Conservation (phyloP, 1,140 invertebrate species). For the Pectinophora gossypiella region DNA sequence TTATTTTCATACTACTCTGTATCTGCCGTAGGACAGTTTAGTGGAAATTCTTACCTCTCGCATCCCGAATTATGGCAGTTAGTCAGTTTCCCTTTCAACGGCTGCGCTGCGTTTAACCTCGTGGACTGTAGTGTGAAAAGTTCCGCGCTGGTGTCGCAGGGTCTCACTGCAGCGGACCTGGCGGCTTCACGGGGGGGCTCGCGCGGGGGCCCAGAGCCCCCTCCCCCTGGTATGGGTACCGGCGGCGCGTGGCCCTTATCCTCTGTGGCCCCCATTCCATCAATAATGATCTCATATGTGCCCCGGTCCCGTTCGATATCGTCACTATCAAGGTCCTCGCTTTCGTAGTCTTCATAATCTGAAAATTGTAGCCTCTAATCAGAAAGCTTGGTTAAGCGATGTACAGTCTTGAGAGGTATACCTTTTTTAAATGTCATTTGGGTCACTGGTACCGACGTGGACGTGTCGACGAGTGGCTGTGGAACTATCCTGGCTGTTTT, state of each 20-base stretch:
- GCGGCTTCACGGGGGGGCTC: constrained; percentile 63
- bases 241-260: constrained; percentile 18
- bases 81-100: constrained; percentile 89
- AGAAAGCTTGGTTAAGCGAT: too few species aligned
- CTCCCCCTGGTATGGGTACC: constrained; percentile 3
- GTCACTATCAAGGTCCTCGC: constrained; percentile 59
- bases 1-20: too few species aligned
- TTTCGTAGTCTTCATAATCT: constrained; percentile 65
- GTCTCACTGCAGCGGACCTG: constrained; percentile 78
- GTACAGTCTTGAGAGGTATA: too few species aligned
- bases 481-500: too few species aligned
- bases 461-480: too few species aligned
- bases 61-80: constrained; percentile 93
- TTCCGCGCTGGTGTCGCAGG: constrained; percentile 91
- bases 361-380: too few species aligned
- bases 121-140: constrained; percentile 90
- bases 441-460: too few species aligned
- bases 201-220: constrained; percentile 35
- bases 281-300: constrained; percentile 60
- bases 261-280: constrained; percentile 30
- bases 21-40: too few species aligned
- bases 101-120: constrained; percentile 83
- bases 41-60: constrained; percentile 85
- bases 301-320: constrained; percentile 62
- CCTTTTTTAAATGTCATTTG: too few species aligned